Evolutionary conservation across 2,888 invertebrate species (phyloP), one percentile per base, ranked within the genome.

Genomic region (Drosophila greeni): DNA sequence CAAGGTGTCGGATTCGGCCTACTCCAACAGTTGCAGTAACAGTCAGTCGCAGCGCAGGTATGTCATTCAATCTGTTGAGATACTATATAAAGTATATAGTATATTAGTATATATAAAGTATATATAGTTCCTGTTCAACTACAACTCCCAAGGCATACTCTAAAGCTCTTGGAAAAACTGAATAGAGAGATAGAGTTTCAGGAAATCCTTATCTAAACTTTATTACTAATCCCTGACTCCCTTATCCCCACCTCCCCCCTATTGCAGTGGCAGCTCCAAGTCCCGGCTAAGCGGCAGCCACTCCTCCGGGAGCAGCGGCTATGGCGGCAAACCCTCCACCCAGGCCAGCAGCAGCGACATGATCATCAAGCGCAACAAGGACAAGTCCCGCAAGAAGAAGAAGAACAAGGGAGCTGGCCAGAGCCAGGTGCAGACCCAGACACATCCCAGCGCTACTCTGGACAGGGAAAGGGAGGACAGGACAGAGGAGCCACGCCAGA

Each of bases 11-110:
- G 95, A 95, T 88, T 95, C 95, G 2, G 95, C 93, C 11, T 95
- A 95, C 86, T 94, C 95, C 0, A 94, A 93, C 85, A 95, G 94
- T 80, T 94, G 94, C 89, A 94, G 94, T 82, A 95, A 95, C 88
- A 95, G 94, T 78, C 94, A 95, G 85, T 95, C 95, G 0, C 93
- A 94, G 84, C 91, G 93, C 85, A 95, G 95, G 95, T 95, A 85
- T 86, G 85, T 86, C 16, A 11, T 24, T 16, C 56, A 47, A 14
- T 29, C 2, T 7, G 11, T 16, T 11, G n/a, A n/a, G n/a, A 20
- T 20, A 20, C 2, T 3, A 20, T 3, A 20, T 20, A 20, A 20
- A 20, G 2, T 20, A 20, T 20, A 20, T 20, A 20, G 20, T 20
- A n/a, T n/a, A n/a, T n/a, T n/a, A n/a, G n/a, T 20, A 20, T 20